A percentile compares a stretch with the other conserved stretches of the same genome.
These are phyloP conservation scores for Osmoderma eremita DNA, from an alignment of 2,888 invertebrate species.

Conservation along the genomic window DNA sequence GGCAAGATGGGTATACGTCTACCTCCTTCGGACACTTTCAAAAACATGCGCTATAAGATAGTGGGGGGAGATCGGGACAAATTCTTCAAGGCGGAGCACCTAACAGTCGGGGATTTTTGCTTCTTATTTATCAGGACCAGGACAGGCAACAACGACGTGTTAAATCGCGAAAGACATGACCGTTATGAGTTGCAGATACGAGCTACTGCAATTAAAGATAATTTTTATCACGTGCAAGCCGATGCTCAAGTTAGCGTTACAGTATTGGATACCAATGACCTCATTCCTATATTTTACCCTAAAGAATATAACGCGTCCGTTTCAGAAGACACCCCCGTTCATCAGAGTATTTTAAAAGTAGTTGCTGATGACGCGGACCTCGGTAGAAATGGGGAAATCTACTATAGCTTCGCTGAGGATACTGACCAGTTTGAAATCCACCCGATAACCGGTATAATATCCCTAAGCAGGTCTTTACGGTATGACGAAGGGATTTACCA, in stretches of 20 bases:
- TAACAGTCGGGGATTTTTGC: conserved; percentile 92
- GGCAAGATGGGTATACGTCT: conserved; percentile 83
- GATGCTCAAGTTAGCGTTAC: conserved; percentile 77
- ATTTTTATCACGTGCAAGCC: conserved; percentile 72
- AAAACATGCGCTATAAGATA: conserved; percentile 85
- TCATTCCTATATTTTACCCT: conserved; percentile 93
- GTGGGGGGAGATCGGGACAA: conserved; percentile 87
- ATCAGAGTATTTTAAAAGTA: conserved; percentile 81
- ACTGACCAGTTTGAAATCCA: conserved; percentile 92
- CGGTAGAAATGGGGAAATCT: conserved; percentile 96
- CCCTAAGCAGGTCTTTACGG: conserved; percentile 80
- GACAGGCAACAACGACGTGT: conserved; percentile 85
- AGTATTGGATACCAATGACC: conserved; percentile 88
- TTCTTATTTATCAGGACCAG: conserved; percentile 90
- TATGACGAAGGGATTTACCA: conserved; percentile 77
- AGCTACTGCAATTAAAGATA: conserved; percentile 71
- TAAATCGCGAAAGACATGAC: conserved; percentile 93
- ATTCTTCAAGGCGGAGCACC: conserved; percentile 92
- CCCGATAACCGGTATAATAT: conserved; percentile 89
- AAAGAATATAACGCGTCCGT: conserved; percentile 88
- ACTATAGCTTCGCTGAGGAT: conserved; percentile 88
- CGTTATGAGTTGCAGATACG: conserved; percentile 82
- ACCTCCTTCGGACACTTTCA: conserved; percentile 55
- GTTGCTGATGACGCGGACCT: conserved; percentile 95
- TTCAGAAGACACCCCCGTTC: conserved; percentile 87